Base-by-base conservation (phyloP, 2,797 vertebrate species). In the Macropus fuliginosus region DNA sequence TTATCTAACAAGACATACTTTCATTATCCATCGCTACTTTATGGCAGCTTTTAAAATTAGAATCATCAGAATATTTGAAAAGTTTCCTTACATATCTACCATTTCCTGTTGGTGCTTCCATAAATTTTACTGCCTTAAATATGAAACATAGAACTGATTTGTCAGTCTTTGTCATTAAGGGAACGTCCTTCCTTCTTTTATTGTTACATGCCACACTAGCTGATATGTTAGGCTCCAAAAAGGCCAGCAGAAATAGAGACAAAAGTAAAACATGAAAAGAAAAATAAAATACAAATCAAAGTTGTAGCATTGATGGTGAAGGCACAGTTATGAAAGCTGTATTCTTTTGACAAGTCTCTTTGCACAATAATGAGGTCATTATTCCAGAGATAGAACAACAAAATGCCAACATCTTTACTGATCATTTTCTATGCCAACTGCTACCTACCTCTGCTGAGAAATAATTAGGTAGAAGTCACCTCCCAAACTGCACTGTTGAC, bases 1-100 rank as follows among this genome's bases (percentile, higher is more conserved):
- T 98, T 97, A 92, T 98, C 98, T 97, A 94, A 96, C 94, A 34
- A 81, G 74, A 11, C 21, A 2, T 27, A 21, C 92, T 97, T 98
- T 95, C 94, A 94, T 97, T 96, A 98, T 98, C 97, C 96, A 97
- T 98, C 98, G 98, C 57, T 91, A 56, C 94, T 92, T 97, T 96
- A 98, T 97, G 98, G 95, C 97, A 98, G 96, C 92, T 98, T 98
- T 98, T 98, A 97, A 97, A 98, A 98, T 98, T 98, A 98, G 97
- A 98, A 94, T 96, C 96, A 98, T 98, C 98, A 98, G 97, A 95
- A 94, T 98, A 96, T 93, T 94, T 97, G 92, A 87, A 93, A 93
- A 92, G 92, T 98, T 98, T 98, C 98, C 97, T 94, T 98, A 98
- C 97, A 93, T 96, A 95, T 55, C 92, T 50, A 92, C 95, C 94